phyloP scores from a whole-genome alignment of 2,113 vertebrate species.

The Lophius piscatorius region DNA sequence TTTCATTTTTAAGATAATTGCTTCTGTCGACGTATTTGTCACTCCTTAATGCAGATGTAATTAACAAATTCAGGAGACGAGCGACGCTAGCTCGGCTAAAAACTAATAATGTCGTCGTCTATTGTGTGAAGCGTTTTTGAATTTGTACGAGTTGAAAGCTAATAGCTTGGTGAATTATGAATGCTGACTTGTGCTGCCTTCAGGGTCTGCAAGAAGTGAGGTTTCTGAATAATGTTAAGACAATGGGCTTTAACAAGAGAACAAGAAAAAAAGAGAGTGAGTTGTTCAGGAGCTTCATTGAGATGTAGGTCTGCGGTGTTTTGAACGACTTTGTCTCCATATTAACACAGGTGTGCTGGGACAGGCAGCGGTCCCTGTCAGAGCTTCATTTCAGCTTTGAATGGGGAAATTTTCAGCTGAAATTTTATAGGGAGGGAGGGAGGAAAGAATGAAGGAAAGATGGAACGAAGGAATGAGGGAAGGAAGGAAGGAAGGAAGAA shows the following conservation, averaged over 20 bases:
- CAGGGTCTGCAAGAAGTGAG: slow-evolving; percentile 44
- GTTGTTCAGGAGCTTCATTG: slow-evolving; percentile 27
- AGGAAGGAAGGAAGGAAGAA: no score
- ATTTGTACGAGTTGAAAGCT: slow-evolving; percentile 60
- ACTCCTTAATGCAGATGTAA: slow-evolving; percentile 36
- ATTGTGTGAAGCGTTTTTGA: slow-evolving; percentile 54
- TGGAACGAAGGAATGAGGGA: no score
- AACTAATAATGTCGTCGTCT: slow-evolving; percentile 35
- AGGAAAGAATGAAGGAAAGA: no score
- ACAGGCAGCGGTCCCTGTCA: no score
- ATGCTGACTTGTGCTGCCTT: slow-evolving; percentile 49
- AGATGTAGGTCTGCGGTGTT: slow-evolving; percentile 9
- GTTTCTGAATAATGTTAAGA: slow-evolving; percentile 35
- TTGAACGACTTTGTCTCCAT: no score
- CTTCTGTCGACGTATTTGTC: slow-evolving; percentile 13
- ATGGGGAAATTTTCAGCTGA: no score
- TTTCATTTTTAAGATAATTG: slow-evolving; percentile 47
- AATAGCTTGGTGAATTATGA: slow-evolving; percentile 71
- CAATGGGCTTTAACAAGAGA: slow-evolving; percentile 48
- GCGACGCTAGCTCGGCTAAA: slow-evolving; percentile 25
- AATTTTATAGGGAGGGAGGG: no score
- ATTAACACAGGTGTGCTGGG: no score
- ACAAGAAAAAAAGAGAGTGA: no score
- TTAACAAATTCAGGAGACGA: slow-evolving; percentile 38
- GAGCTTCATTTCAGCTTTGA: no score